Evolutionary conservation across 2,113 vertebrate genomes (phyloP).

Genomic region (Vulpes ferrilata): DNA sequence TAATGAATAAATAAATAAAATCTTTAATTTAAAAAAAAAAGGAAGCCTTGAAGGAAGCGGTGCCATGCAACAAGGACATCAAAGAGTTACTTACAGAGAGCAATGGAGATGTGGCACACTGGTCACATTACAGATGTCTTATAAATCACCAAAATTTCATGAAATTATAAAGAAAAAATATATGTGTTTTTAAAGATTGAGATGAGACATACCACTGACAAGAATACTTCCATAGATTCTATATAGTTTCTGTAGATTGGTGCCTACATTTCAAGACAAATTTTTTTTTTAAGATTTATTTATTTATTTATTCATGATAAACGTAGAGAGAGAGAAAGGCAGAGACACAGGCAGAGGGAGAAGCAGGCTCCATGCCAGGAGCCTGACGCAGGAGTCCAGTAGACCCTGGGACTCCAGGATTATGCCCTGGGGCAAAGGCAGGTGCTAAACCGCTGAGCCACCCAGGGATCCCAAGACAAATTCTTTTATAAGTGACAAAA

Average conservation of each 20-base stretch:
- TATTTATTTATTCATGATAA: no score
- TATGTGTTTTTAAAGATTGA: background rate
- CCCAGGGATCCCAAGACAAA: background rate
- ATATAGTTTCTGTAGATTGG: background rate
- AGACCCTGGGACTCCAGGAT: no score
- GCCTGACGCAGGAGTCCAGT: no score
- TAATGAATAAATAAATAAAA: no score
- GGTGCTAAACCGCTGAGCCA: no score
- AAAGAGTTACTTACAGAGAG: background rate
- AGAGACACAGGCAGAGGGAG: no score
- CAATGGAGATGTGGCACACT: background rate
- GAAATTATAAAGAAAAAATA: slow-evolving; percentile 7
- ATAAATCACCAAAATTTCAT: background rate
- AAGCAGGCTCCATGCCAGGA: no score
- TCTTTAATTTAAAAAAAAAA: no score
- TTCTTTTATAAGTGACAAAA: slow-evolving; percentile 25
- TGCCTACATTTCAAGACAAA: background rate
- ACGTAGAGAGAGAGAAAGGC: no score
- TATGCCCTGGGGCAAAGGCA: no score
- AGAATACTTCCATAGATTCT: slow-evolving; percentile 11
- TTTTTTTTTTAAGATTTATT: background rate
- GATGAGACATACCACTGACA: background rate
- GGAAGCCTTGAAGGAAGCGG: background rate
- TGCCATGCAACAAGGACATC: background rate
- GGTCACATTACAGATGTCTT: background rate